Base-by-base conservation (phyloP, 2,888 invertebrate genomes). In the Rhyacophila evoluta region DNA sequence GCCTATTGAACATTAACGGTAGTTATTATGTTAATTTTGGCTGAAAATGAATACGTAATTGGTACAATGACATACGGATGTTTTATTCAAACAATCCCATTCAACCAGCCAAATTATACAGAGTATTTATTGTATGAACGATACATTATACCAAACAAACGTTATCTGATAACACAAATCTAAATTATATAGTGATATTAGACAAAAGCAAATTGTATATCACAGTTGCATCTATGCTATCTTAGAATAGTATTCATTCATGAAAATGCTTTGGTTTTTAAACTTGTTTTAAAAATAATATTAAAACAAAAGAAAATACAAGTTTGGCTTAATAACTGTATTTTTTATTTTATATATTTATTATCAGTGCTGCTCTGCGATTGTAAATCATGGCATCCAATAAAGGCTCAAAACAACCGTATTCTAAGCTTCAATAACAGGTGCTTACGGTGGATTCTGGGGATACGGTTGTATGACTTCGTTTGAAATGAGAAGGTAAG, bases 11-110 rank as follows among this genome's bases (percentile, higher is more conserved):
- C 19, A 19, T 55, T 55, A 55, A 55, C 55, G 55, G 55, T 55
- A 19, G 55, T 55, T 55, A 55, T 55, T 55, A 55, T 55, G 55
- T 19, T 55, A 55, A 55, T 55, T 55, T 55, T 55, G 4, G 55
- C 55, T 19, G 19, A 55, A 55, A 55, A 55, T 19, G 55, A 55
- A 55, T 55, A 25, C 55, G 19, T 55, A 55, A 55, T 55, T 19
- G 10, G 55, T 55, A 55, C 55, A 55, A 55, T 55, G 55, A 55
- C 55, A 55, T 55, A 19, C 55, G 55, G 55, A 55, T 55, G 55
- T 55, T 55, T 55, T 55, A 55, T 55, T 55, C 55, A 55, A 55
- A 55, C 55, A 55, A 55, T 55, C 55, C 25, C 25, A 55, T 55
- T 55, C 55, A 55, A 55, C 55, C 19, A 25, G 10, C 55, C 55